Percentiles rank a stretch among this genome's conserved stretches.
phyloP scores from a whole-genome alignment of 2,888 invertebrate species.

The Eristalis intricaria region DNA sequence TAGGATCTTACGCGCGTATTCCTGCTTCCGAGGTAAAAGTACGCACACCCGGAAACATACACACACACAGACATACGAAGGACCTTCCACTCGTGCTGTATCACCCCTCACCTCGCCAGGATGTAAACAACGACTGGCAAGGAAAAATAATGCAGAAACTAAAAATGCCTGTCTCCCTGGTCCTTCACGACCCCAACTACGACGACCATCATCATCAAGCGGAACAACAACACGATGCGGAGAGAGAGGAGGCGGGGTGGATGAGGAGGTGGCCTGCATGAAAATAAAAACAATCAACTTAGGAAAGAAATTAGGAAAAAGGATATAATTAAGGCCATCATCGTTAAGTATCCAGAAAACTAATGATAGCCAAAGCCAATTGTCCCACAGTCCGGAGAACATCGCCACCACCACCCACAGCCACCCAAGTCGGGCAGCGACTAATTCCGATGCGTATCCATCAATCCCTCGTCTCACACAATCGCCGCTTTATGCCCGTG shows the following conservation, averaged over 20 bases:
- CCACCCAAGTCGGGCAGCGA: neutral
- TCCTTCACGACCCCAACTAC: neutral
- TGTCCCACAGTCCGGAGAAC: constrained; percentile 69
- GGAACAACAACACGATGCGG: constrained; percentile 9
- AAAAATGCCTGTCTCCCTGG: constrained; percentile 47
- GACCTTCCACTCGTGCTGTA: constrained; percentile 25
- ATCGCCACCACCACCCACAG: constrained; percentile 4
- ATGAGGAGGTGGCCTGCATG: constrained; percentile 30
- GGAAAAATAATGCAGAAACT: constrained; percentile 43
- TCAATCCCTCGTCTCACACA: constrained; percentile 45
- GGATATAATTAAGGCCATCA: constrained; percentile 80
- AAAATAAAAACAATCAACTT: constrained; percentile 75
- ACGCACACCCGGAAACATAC: constrained; percentile 46
- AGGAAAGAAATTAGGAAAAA: constrained; percentile 74
- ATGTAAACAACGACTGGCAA: constrained; percentile 46
- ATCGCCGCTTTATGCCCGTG: neutral
- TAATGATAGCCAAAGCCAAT: constrained; percentile 80
- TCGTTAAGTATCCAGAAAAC: constrained; percentile 80
- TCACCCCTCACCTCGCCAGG: constrained; percentile 17
- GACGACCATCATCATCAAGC: constrained; percentile 31
- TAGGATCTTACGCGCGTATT: constrained; percentile 51
- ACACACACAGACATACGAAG: constrained; percentile 34
- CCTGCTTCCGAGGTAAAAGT: constrained; percentile 64
- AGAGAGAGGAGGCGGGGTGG: constrained; percentile 8
- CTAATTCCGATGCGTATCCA: constrained; percentile 70